phyloP scores from a whole-genome alignment of 2,797 vertebrate genomes.

The Sebastes kiyomatsui region DNA sequence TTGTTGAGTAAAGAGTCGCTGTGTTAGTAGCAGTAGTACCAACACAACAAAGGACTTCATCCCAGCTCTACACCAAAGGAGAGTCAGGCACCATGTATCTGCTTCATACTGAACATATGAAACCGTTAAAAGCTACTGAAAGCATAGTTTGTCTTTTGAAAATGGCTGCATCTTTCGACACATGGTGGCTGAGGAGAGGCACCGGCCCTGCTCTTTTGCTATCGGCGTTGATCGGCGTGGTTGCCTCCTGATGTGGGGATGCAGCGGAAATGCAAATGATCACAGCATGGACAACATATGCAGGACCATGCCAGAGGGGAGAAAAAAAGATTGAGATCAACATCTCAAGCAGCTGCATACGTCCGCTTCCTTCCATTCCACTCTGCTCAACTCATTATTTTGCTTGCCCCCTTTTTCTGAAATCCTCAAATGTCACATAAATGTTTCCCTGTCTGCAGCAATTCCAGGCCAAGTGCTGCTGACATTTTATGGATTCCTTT shows the following conservation, averaged over 20 bases:
- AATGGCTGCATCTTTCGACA: no score
- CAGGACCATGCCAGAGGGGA: not conserved
- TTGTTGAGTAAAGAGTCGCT: not conserved
- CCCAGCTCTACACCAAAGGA: no score
- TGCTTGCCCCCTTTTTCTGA: not conserved
- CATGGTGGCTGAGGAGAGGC: no score
- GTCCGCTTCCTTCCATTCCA: not conserved
- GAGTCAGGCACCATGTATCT: not conserved
- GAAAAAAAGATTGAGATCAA: not conserved
- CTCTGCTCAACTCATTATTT: constrained; percentile 41
- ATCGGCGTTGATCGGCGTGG: not conserved
- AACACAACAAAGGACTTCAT: not conserved
- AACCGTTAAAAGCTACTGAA: not conserved
- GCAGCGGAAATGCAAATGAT: not conserved
- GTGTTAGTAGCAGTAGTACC: not conserved
- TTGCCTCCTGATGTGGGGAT: not conserved
- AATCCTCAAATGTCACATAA: constrained; percentile 64
- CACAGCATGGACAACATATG: not conserved
- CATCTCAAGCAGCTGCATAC: not conserved
- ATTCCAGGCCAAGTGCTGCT: constrained; percentile 47
- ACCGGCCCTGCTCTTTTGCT: no score
- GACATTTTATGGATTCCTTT: constrained; percentile 67
- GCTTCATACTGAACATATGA: not conserved
- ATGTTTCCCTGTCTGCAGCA: constrained; percentile 27
- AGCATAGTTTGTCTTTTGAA: not conserved